Conservation (phyloP, 92 coral and sea anemone species). For the Micromussa lordhowensis region DNA sequence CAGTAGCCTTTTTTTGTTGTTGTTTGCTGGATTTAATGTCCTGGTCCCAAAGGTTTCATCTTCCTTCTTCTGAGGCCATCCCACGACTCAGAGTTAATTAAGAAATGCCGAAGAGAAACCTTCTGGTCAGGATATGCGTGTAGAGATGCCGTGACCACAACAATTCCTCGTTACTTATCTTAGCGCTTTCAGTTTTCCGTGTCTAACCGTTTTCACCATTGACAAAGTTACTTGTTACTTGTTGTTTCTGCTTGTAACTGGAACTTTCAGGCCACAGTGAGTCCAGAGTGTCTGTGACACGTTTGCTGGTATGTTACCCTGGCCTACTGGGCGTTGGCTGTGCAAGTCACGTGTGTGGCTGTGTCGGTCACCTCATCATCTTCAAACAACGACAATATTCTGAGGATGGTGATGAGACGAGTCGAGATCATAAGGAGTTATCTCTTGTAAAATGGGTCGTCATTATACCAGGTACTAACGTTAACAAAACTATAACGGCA, state of each 20-base stretch:
- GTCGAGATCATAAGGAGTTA: neutral
- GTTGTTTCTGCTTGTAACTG: neutral
- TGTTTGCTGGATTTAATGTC: too few relatives aligned
- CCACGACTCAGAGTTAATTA: too few relatives aligned
- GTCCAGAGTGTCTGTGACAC: neutral
- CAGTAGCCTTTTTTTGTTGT: too few relatives aligned
- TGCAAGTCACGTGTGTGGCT: neutral
- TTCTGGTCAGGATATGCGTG: too few relatives aligned
- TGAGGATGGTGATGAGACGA: neutral
- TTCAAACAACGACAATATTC: slow-evolving; percentile 7
- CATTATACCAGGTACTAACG: slow-evolving; percentile 28
- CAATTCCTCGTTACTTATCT: neutral
- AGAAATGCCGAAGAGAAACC: too few relatives aligned
- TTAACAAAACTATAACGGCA: neutral
- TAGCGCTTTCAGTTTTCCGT: neutral
- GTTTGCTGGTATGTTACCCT: slow-evolving; percentile 16
- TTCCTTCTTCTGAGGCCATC: too few relatives aligned
- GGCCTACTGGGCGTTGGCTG: neutral
- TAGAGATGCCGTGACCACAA: neutral
- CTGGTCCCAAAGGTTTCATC: too few relatives aligned
- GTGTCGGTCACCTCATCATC: slow-evolving; percentile 20
- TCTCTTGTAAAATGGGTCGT: slow-evolving; percentile 6
- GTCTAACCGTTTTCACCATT: neutral
- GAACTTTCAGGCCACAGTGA: slow-evolving; percentile 4
- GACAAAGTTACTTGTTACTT: neutral